phyloP scores from a whole-genome alignment of 2,113 vertebrate species.

The Triplophysa rosa region DNA sequence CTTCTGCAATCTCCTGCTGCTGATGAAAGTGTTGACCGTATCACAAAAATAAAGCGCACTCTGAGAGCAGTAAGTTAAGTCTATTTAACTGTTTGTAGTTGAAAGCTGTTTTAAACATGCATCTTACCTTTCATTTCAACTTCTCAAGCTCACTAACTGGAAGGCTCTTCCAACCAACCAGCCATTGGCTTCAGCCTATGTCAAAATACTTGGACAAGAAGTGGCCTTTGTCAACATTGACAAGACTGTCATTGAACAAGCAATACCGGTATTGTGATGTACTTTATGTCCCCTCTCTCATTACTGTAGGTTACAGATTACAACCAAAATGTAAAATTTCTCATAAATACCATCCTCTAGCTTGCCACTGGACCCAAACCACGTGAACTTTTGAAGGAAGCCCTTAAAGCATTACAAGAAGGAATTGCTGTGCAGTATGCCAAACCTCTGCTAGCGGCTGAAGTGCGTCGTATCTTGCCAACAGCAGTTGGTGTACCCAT shows the following conservation, averaged over 20 bases:
- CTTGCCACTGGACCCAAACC: constrained; percentile 37
- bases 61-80: constrained; percentile 72
- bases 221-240: constrained; percentile 71
- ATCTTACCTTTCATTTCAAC: background rate
- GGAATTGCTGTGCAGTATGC: constrained; percentile 61
- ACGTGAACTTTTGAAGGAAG: constrained; percentile 36
- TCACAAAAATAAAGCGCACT: constrained; percentile 76
- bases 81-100: background rate
- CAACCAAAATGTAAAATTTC: background rate
- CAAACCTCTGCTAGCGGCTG: constrained; percentile 70
- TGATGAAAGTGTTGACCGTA: constrained; percentile 66
- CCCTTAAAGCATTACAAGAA: constrained; percentile 54
- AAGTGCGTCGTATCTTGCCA: constrained; percentile 73
- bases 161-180: constrained; percentile 66
- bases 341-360: constrained; percentile 55
- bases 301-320: background rate
- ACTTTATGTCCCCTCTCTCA: background rate
- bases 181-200: constrained; percentile 69
- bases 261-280: constrained; percentile 68
- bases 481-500: constrained; percentile 76
- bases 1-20: constrained; percentile 65
- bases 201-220: constrained; percentile 82
- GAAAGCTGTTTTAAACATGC: background rate
- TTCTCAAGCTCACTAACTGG: constrained; percentile 73
- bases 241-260: constrained; percentile 70